phyloP scores from a whole-genome alignment of 1,140 invertebrate species.

The Ptiloglossa arizonensis region DNA sequence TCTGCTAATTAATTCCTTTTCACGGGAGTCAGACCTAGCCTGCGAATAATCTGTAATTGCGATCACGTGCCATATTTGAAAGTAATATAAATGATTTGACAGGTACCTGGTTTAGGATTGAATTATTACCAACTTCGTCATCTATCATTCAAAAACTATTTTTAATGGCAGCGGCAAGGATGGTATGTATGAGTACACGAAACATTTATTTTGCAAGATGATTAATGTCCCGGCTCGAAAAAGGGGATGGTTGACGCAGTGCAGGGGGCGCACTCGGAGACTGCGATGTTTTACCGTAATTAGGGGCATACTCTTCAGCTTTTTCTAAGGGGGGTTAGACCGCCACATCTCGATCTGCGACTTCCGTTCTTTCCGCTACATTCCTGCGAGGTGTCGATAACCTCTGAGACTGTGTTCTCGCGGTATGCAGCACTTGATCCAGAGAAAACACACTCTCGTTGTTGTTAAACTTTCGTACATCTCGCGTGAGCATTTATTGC shows the following conservation, averaged over 20 bases:
- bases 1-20: conserved; percentile 22
- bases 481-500: neutral
- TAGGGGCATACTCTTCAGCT: conserved; percentile 75
- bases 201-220: conserved; percentile 77
- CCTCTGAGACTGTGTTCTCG: neutral
- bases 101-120: conserved; percentile 35
- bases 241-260: conserved; percentile 72
- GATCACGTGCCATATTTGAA: conserved; percentile 7
- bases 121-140: conserved; percentile 50
- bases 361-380: conserved; percentile 32
- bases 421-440: no score
- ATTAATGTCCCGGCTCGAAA: conserved; percentile 73
- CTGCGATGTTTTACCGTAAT: conserved; percentile 78
- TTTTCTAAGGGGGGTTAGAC: conserved; percentile 63
- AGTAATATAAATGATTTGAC: neutral
- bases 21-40: neutral
- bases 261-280: conserved; percentile 69
- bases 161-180: conserved; percentile 30
- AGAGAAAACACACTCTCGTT: neutral
- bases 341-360: conserved; percentile 55
- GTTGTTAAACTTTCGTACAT: neutral
- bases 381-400: neutral
- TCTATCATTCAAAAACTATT: conserved; percentile 49
- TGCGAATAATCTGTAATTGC: conserved; percentile 24
- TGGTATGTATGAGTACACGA: conserved; percentile 64